A percentile compares a stretch with the other conserved stretches of the same genome.
Evolutionary conservation across 2,797 vertebrate species (phyloP).

Genomic region (Cirrhinus mrigala): DNA sequence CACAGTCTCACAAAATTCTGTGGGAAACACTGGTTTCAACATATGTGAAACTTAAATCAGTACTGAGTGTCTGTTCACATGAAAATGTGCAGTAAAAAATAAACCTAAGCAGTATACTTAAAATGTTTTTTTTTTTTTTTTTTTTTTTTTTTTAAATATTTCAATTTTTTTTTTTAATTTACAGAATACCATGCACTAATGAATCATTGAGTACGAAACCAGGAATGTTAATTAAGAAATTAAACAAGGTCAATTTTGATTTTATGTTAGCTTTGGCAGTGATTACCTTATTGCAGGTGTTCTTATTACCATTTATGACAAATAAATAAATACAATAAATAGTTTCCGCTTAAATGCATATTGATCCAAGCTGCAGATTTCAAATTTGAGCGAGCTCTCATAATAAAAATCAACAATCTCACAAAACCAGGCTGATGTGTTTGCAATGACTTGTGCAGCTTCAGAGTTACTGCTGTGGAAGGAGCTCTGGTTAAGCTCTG

Average conservation of each 20-base stretch:
- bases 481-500: slow-evolving; percentile 35
- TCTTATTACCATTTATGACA: neutral
- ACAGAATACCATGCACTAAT: neutral
- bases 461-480: slow-evolving; percentile 19
- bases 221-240: neutral
- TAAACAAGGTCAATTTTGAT: neutral
- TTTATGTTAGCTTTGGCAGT: neutral
- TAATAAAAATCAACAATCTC: neutral
- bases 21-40: no score
- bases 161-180: no score
- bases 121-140: no score
- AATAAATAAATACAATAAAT: neutral
- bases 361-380: neutral
- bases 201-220: neutral
- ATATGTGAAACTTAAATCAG: neutral
- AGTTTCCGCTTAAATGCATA: neutral
- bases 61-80: neutral
- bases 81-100: neutral
- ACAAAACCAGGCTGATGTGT: neutral
- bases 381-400: neutral
- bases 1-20: no score
- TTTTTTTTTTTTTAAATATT: no score
- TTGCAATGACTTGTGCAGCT: slow-evolving; percentile 8
- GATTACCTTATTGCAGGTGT: neutral
- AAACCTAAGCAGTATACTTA: neutral